Base-by-base conservation (phyloP, 2,888 invertebrate species). In the Brenthis daphne region DNA sequence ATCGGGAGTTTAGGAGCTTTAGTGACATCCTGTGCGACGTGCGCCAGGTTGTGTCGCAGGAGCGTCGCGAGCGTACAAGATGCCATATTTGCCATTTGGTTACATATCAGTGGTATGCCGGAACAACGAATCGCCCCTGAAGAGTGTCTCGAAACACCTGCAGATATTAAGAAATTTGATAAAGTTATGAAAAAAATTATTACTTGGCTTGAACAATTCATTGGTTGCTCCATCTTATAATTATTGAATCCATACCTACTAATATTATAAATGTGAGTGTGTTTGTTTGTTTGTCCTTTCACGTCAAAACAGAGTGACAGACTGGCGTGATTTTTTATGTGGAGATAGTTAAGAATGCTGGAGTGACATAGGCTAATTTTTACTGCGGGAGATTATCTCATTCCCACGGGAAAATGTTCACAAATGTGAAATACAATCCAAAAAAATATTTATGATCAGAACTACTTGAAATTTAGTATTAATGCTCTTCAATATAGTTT, bases 21-120 rank as follows among this genome's bases (percentile, higher is more conserved):
- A 33, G 82, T 88, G 11, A 77, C 84, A 2, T 76, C 79, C 13
- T 87, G 88, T 65, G 58, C 85, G 13, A 89, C 84, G 12, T 86
- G 88, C 48, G 92, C 92, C 6, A 83, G 87, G 63, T 77, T 92
- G 0, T 91, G 92, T 73, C 85, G 88, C 8, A 80, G 92, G 24
- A 73, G 75, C 11, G 68, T 82, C 0, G 82, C 90, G 3, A 85
- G 81, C 66, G 75, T 83, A 37, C 85, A 90, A 67, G 92, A 92
- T 71, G 92, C 90, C 14, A 80, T 90, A 12, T 84, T 92, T 60
- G 89, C 92, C 14, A 87, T 92, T 68, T 92, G 92, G 92, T 78
- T 92, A 47, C 91, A 92, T 71, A 84, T 85, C 1, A 84, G 87
- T 57, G 89, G 90, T 0, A 80, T 81, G 70, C 83, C 88, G 13